These are phyloP conservation scores for Bombus sylvicola DNA, from an alignment of 1,140 invertebrate species.

Conservation along the genomic window DNA sequence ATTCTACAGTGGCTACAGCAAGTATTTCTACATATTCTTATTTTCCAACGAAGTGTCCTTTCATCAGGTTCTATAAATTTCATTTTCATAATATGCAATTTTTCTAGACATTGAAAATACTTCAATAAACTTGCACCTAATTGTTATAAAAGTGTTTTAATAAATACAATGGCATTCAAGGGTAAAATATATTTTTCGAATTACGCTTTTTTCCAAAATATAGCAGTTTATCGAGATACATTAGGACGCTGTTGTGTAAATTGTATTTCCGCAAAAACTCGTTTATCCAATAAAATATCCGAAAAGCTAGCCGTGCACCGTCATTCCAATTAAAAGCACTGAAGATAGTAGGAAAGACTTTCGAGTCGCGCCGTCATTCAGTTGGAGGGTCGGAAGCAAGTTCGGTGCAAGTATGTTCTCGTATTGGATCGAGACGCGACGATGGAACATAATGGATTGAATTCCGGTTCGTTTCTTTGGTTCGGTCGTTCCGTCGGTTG, in stretches of 20 bases:
- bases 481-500: background rate
- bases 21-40: background rate
- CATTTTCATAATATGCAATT: too few relatives aligned
- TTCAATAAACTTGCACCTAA: too few relatives aligned
- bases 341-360: too few relatives aligned
- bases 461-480: background rate
- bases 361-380: background rate
- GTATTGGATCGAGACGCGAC: background rate
- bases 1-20: too few relatives aligned
- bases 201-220: too few relatives aligned
- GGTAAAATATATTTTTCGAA: too few relatives aligned
- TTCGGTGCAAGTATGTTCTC: background rate
- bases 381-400: background rate
- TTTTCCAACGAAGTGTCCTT: background rate
- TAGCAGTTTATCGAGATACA: too few relatives aligned
- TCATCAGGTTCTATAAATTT: background rate
- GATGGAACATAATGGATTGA: conserved; percentile 14
- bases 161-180: too few relatives aligned
- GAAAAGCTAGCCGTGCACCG: background rate
- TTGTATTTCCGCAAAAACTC: background rate
- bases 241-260: background rate
- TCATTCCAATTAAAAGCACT: background rate
- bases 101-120: too few relatives aligned
- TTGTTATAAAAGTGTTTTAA: too few relatives aligned
- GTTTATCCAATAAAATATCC: background rate